Base-by-base conservation (phyloP, 2,797 vertebrate species). In the Eutrigla gurnardus region DNA sequence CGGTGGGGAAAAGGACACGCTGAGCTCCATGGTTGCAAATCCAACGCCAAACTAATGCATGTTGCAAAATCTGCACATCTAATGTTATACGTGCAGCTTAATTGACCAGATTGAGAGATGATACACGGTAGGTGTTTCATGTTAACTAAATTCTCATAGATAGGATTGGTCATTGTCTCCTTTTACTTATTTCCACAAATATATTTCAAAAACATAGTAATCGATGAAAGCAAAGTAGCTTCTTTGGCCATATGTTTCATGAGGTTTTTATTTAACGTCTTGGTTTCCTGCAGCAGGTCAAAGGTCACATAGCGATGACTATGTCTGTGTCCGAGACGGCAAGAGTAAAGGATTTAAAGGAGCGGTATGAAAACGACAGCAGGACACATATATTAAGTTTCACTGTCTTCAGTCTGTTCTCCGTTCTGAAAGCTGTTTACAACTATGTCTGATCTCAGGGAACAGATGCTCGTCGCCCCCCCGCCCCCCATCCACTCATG, bases 351-450 rank as follows among this genome's bases (percentile, higher is more conserved):
- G 53, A 83, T 77, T 80, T 75, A 70, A 73, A 54, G 64, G 37
- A 81, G 61, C 65, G 79, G 69, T 80, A n/a, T 7, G 10, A 70
- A 85, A 80, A 79, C 78, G 78, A 86, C 83, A 84, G 77, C 72
- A 86, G 79, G 86, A 90, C 66, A 77, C 70, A 84, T 70, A 86
- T 86, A 85, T 86, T 84, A 55, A 71, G 75, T 88, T 89, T 85
- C 85, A 80, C 77, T 78, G 55, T 82, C 68, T 80, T 83, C 62
- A 85, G 70, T 78, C 75, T 86, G 81, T 81, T 85, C 82, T 88
- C 85, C 92, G 81, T 91, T 91, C 88, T 87, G 91, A 88, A 89
- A 91, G 86, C 82, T 91, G 89, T 90, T 91, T 91, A 90, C 70
- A 79, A 78, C 77, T 58, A 49, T 72, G 82, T 89, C 86, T 93